phyloP scores from a whole-genome alignment of 2,113 vertebrate genomes.

The Cynoglossus semilaevis region DNA sequence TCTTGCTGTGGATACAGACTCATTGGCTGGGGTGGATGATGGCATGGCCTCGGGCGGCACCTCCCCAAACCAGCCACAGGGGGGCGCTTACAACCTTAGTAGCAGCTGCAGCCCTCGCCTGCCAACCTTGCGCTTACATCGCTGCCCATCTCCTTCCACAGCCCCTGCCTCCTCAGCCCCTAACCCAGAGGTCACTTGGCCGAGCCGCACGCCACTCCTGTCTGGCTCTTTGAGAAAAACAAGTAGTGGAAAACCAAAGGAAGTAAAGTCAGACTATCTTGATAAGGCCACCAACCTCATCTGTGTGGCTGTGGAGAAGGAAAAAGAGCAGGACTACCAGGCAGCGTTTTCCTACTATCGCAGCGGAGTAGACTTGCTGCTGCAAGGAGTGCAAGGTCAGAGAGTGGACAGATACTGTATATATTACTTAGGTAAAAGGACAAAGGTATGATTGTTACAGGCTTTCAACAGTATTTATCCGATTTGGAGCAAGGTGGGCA shows the following conservation, averaged over 20 bases:
- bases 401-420: not conserved
- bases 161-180: conserved; percentile 66
- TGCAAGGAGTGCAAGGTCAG: conserved; percentile 97
- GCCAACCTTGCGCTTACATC: conserved; percentile 46
- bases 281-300: conserved; percentile 90
- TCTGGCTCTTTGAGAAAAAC: conserved; percentile 77
- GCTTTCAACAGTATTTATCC: too few relatives aligned
- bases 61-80: conserved; percentile 84
- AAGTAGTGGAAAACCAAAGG: conserved; percentile 22
- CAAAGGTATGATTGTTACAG: too few relatives aligned
- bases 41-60: conserved; percentile 94
- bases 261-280: conserved; percentile 84
- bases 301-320: conserved; percentile 87
- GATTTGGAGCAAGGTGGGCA: too few relatives aligned
- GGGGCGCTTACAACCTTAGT: conserved; percentile 63
- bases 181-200: conserved; percentile 77
- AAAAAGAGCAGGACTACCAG: conserved; percentile 89
- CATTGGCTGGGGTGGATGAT: conserved; percentile 88
- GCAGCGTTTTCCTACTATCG: conserved; percentile 88
- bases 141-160: conserved; percentile 48
- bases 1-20: conserved; percentile 86
- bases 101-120: conserved; percentile 68
- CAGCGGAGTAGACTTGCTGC: conserved; percentile 89
- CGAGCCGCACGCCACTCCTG: conserved; percentile 75
- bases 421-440: not conserved